phyloP scores from a whole-genome alignment of 2,113 vertebrate species.

The Pollimyrus isidori region DNA sequence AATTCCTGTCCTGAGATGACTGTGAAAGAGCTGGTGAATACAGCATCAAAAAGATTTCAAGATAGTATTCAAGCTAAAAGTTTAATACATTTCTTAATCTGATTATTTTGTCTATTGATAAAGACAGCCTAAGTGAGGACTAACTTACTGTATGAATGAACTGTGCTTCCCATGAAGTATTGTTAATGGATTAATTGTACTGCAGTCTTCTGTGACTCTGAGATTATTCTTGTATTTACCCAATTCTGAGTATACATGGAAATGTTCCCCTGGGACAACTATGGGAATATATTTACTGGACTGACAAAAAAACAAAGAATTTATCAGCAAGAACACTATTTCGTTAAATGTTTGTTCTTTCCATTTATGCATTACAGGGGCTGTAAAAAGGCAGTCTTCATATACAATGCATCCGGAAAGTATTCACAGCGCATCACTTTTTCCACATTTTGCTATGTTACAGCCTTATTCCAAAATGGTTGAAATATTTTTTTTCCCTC shows the following conservation, averaged over 20 bases:
- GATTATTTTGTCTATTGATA: conserved; percentile 9
- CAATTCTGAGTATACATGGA: neutral
- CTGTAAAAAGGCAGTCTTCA: neutral
- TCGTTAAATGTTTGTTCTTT: neutral
- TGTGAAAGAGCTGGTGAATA: neutral
- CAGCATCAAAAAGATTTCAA: neutral
- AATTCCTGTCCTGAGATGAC: neutral
- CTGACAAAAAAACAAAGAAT: neutral
- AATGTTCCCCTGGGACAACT: neutral
- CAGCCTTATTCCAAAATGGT: too few species aligned
- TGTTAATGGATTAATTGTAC: conserved; percentile 12
- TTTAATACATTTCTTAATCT: neutral
- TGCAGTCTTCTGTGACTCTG: conserved; percentile 6
- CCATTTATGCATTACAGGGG: neutral
- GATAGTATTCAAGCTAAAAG: neutral
- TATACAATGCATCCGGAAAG: neutral
- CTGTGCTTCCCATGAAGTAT: neutral
- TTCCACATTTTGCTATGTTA: too few species aligned
- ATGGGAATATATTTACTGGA: neutral
- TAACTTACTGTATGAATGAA: conserved; percentile 4
- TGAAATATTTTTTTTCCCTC: too few species aligned
- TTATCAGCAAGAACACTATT: neutral
- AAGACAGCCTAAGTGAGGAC: neutral
- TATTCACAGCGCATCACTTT: too few species aligned
- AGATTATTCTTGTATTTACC: neutral